A percentile compares a stretch with the other conserved stretches of the same genome.
Conservation (phyloP, 2,888 invertebrate species). For the Microctonus hyperodae region DNA sequence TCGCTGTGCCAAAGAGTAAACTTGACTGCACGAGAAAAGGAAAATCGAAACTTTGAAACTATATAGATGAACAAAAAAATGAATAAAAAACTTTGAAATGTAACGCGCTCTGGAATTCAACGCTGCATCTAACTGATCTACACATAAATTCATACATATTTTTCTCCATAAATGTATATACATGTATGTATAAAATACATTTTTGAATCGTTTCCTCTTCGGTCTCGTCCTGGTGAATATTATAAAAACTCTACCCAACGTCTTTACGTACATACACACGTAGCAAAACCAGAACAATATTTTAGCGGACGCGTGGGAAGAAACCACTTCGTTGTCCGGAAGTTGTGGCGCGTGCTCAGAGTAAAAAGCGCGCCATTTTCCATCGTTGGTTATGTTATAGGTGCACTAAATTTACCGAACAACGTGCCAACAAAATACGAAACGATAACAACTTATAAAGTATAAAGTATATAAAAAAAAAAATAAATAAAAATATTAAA, state of each 20-base stretch:
- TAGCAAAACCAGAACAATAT: background rate
- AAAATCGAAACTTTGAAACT: background rate
- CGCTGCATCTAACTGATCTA: background rate
- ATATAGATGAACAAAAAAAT: background rate
- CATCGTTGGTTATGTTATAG: background rate
- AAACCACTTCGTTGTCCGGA: constrained; percentile 16
- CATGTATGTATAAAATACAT: no score
- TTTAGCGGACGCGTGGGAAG: background rate
- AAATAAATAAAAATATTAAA: background rate
- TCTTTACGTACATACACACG: background rate
- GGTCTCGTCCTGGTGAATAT: no score
- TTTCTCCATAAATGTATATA: background rate
- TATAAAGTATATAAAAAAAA: background rate
- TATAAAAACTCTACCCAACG: background rate
- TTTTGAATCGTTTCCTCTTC: background rate
- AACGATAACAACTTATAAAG: background rate
- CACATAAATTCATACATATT: background rate
- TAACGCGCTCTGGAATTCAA: background rate
- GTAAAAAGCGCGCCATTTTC: constrained; percentile 30
- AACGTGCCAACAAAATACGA: constrained; percentile 19
- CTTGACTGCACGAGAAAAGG: background rate
- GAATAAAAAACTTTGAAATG: background rate
- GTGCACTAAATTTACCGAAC: constrained; percentile 23
- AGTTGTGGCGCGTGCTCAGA: constrained; percentile 29
- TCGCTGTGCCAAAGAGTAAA: background rate